Base-by-base conservation (phyloP, 2,797 vertebrate species). In the Galagoides demidoff region DNA sequence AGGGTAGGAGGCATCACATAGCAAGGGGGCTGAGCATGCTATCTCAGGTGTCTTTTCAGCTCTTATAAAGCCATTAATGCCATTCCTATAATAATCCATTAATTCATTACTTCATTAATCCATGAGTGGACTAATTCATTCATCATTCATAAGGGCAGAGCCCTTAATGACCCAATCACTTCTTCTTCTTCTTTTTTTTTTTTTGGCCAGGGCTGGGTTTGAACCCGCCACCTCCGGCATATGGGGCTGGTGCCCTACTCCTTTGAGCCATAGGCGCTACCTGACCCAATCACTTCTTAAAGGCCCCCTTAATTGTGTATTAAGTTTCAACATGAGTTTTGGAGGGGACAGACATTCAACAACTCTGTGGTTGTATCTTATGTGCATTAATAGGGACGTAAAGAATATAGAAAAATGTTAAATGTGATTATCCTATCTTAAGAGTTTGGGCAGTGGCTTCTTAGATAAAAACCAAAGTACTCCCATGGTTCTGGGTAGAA, bases 401-500 rank as follows among this genome's bases (percentile, higher is more conserved):
- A 85, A 34, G 37, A 84, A 70, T 16, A 3, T 77, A 83, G 39
- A 49, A 92, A n/a, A 22, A 83, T 70, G 49, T 74, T 82, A 87
- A 83, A 83, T 83, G 68, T 68, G 66, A 27, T 59, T 87, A 83
- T 39, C 22, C 70, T 45, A 45, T 66, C 45, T 91, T 92, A n/a
- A n/a, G 39, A 70, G 20, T 83, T 92, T 87, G 70, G 85, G 37
- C n/a, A 68, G 31, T 84, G 49, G 74, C 49, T 16, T 76, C 57
- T 79, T 64, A 85, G 87, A 70, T 70, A 61, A 95, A 81, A 88
- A 68, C 14, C 71, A 92, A 93, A 49, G 23, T 85, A 43, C 49
- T 1, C 12, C 27, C 4, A 55, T 14, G 43, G 10, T 86, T 79
- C 25, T 70, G 13, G 52, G 20, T 84, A 84, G 79, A 61, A 27